phyloP scores from a whole-genome alignment of 2,797 vertebrate genomes.

The Acanthurus lineatus region DNA sequence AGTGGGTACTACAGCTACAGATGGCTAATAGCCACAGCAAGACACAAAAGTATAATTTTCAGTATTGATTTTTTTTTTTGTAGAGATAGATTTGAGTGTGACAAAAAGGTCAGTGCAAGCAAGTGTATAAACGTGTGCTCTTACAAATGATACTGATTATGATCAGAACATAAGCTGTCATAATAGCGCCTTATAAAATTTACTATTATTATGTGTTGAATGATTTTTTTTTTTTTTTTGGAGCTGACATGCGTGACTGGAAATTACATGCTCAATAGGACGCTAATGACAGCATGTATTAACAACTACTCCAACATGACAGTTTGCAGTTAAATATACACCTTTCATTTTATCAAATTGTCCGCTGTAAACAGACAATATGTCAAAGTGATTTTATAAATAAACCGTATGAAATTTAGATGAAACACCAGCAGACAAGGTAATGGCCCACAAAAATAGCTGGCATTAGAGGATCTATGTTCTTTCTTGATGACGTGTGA shows the following conservation, averaged over 20 bases:
- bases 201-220: conserved; percentile 41
- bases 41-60: conserved; percentile 69
- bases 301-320: conserved; percentile 20
- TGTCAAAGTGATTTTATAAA: conserved; percentile 56
- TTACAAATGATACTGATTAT: conserved; percentile 33
- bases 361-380: conserved; percentile 39
- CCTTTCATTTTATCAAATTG: conserved; percentile 29
- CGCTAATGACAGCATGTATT: conserved; percentile 30
- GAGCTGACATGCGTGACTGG: conserved; percentile 28
- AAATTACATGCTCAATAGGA: conserved; percentile 30
- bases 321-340: conserved; percentile 36
- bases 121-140: conserved; percentile 49
- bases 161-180: conserved; percentile 33
- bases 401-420: conserved; percentile 55
- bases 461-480: conserved; percentile 60
- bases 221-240: not conserved
- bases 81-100: conserved; percentile 57
- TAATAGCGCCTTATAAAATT: conserved; percentile 21
- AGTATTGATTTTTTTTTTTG: conserved; percentile 55
- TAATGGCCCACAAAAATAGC: conserved; percentile 65
- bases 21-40: conserved; percentile 65
- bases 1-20: conserved; percentile 60
- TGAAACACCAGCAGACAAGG: conserved; percentile 57
- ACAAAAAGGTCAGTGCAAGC: conserved; percentile 55
- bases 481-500: conserved; percentile 58